Percentiles rank a stretch among this genome's conserved stretches.
These are phyloP conservation scores for Leptinotarsa texana DNA, from an alignment of 1,140 invertebrate species.

Conservation along the genomic window DNA sequence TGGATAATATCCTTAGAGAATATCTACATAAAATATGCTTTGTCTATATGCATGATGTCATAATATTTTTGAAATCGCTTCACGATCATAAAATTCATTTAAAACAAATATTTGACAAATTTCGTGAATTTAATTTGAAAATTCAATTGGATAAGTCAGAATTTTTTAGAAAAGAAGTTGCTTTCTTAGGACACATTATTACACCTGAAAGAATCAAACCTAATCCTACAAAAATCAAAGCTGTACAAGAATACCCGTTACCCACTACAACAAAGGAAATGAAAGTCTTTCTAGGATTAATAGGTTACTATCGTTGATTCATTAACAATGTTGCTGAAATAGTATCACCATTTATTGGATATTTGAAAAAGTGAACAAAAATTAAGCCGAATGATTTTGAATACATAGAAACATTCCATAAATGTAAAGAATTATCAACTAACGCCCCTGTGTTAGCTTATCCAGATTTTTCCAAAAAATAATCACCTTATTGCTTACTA, in stretches of 20 bases:
- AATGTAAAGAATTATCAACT: no score
- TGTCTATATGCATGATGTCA: slow-evolving; percentile 9
- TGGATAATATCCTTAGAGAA: slow-evolving; percentile 17
- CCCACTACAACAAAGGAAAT: no score
- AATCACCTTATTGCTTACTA: no score
- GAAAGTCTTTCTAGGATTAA: no score
- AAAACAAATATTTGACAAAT: neutral
- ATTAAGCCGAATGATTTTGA: no score
- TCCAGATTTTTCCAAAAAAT: no score
- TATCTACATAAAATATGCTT: slow-evolving; percentile 10
- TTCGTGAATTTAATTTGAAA: neutral
- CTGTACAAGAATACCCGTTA: neutral
- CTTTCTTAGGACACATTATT: neutral
- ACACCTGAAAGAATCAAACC: neutral
- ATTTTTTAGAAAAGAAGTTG: neutral
- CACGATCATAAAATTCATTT: slow-evolving; percentile 3
- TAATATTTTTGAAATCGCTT: slow-evolving; percentile 4
- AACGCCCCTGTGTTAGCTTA: no score
- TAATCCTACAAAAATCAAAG: neutral
- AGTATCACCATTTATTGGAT: no score
- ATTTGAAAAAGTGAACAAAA: no score
- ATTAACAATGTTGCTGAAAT: no score
- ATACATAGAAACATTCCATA: no score
- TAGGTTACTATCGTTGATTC: no score
- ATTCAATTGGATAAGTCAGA: neutral